These are phyloP conservation scores for Cydia splendana DNA, from an alignment of 1,140 invertebrate species.

Conservation along the genomic window DNA sequence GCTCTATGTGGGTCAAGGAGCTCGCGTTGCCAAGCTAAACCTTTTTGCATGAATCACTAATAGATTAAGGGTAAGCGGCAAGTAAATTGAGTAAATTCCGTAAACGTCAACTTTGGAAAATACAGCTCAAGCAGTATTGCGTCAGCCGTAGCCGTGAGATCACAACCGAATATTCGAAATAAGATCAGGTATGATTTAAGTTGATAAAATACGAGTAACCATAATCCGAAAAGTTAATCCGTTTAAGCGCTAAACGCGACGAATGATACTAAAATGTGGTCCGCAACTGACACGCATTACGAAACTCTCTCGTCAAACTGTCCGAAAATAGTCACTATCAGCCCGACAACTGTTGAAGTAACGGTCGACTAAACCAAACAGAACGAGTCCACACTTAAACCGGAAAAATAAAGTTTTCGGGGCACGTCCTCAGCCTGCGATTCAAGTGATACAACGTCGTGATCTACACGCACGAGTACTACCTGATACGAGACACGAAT, in stretches of 20 bases:
- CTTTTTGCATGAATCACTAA: slow-evolving; percentile 41
- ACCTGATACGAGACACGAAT: slow-evolving; percentile 60
- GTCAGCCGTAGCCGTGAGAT: neutral
- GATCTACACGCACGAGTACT: slow-evolving; percentile 45
- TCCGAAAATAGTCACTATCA: slow-evolving; percentile 27
- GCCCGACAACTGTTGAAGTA: slow-evolving; percentile 46
- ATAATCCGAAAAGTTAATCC: slow-evolving; percentile 32
- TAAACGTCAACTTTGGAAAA: slow-evolving; percentile 24
- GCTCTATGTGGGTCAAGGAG: slow-evolving; percentile 67
- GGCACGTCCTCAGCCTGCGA: slow-evolving; percentile 50
- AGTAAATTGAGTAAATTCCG: slow-evolving; percentile 29
- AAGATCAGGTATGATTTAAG: neutral
- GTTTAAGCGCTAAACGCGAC: neutral
- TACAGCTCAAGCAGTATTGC: neutral
- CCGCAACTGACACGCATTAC: slow-evolving; percentile 10
- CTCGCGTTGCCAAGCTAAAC: slow-evolving; percentile 53
- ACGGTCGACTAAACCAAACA: slow-evolving; percentile 54
- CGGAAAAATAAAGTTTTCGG: slow-evolving; percentile 74
- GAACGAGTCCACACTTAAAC: slow-evolving; percentile 57
- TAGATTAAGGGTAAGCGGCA: slow-evolving; percentile 33
- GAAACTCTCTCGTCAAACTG: slow-evolving; percentile 13
- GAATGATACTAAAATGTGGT: slow-evolving; percentile 9
- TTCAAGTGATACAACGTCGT: slow-evolving; percentile 38
- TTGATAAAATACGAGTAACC: slow-evolving; percentile 21
- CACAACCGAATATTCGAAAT: slow-evolving; percentile 13